Percentiles rank a stretch among this genome's conserved stretches.
Conservation (phyloP, 2,888 invertebrate species). For the Pachymerium ferrugineum region DNA sequence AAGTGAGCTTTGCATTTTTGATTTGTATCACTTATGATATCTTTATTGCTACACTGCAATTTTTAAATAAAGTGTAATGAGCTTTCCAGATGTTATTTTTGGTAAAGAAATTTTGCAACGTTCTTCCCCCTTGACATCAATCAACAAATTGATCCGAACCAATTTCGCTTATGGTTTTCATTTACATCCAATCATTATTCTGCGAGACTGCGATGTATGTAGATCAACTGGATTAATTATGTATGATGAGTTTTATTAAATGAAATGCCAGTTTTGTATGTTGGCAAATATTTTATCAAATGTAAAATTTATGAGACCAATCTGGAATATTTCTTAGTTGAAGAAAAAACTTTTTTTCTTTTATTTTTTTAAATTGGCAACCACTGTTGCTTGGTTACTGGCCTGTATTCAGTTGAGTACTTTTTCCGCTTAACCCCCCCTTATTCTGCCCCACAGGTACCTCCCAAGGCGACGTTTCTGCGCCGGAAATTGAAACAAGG, state of each 20-base stretch:
- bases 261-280: too few relatives aligned
- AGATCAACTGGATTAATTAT: too few relatives aligned
- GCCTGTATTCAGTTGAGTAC: background rate
- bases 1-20: background rate
- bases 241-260: too few relatives aligned
- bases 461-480: conserved; percentile 4
- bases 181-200: too few relatives aligned
- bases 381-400: background rate
- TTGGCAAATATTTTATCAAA: too few relatives aligned
- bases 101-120: too few relatives aligned
- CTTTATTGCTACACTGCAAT: background rate
- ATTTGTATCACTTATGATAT: background rate
- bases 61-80: background rate
- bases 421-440: background rate
- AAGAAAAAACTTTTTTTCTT: too few relatives aligned
- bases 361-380: background rate
- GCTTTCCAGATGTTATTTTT: background rate
- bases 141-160: too few relatives aligned
- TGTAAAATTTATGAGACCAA: too few relatives aligned
- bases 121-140: too few relatives aligned
- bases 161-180: too few relatives aligned
- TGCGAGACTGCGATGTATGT: too few relatives aligned
- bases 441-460: background rate
- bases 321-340: background rate
- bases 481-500: conserved; percentile 8